A percentile compares a stretch with the other conserved stretches of the same genome.
phyloP scores from a whole-genome alignment of 92 coral and sea anemone genomes.

The Isaurus tuberculatus region DNA sequence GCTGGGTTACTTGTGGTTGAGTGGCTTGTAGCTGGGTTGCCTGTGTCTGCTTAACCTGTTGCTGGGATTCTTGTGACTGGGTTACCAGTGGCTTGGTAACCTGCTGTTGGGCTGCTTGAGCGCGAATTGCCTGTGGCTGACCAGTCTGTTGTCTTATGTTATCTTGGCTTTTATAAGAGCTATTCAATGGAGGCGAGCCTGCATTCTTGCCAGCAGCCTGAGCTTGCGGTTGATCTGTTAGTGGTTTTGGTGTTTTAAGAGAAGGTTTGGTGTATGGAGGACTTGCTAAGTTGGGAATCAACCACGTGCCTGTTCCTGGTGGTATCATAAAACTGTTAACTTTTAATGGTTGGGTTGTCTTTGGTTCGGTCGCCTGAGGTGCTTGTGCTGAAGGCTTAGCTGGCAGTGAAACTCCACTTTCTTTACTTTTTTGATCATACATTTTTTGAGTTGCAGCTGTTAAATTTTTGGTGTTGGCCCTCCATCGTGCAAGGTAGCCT shows the following conservation, averaged over 20 bases:
- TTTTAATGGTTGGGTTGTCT: not conserved
- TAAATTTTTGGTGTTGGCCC: constrained; percentile 4
- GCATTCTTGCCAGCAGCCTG: constrained; percentile 11
- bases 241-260: not conserved
- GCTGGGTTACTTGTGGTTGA: not conserved
- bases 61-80: constrained; percentile 5
- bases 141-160: not conserved
- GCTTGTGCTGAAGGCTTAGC: not conserved
- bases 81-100: not conserved
- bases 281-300: not conserved
- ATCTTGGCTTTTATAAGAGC: not conserved
- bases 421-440: not conserved
- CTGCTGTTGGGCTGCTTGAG: not conserved
- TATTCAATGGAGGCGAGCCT: not conserved
- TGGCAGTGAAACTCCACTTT: constrained; percentile 11
- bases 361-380: constrained; percentile 42
- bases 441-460: constrained; percentile 23
- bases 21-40: constrained; percentile 2
- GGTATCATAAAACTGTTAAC: not conserved
- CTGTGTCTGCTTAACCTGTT: constrained; percentile 16
- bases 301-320: not conserved
- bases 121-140: constrained; percentile 2
- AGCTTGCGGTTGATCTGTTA: not conserved
- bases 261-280: constrained; percentile 16
- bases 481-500: constrained; percentile 31